phyloP scores from a whole-genome alignment of 2,797 vertebrate genomes.

The Phrynocephalus vlangalii region DNA sequence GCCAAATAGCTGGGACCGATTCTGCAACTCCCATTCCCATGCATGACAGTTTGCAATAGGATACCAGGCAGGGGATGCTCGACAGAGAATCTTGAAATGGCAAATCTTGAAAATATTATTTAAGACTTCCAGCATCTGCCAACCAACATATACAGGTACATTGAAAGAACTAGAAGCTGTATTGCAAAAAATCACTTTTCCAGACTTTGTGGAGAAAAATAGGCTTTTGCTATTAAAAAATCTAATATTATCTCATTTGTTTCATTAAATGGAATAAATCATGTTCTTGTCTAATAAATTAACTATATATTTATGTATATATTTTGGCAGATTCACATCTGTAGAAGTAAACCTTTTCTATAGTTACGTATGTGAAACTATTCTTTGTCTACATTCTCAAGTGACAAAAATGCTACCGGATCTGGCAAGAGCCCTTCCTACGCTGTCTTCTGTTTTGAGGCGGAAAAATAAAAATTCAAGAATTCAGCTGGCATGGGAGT shows the following conservation, averaged over 20 bases:
- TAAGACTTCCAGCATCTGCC: too few species aligned
- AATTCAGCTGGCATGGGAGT: constrained; percentile 65
- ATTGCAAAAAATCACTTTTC: too few species aligned
- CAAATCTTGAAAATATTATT: too few species aligned
- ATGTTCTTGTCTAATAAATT: background rate
- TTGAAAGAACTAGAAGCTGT: too few species aligned
- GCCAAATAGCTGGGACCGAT: too few species aligned
- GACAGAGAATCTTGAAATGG: too few species aligned
- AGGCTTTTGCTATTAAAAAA: background rate
- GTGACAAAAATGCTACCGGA: constrained; percentile 70
- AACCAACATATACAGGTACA: too few species aligned
- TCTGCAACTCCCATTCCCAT: too few species aligned
- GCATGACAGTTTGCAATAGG: too few species aligned
- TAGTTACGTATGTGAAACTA: constrained; percentile 71
- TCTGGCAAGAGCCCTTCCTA: constrained; percentile 68
- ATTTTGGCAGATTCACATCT: constrained; percentile 67
- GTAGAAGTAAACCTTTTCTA: constrained; percentile 73
- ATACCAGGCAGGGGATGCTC: too few species aligned
- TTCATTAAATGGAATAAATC: background rate
- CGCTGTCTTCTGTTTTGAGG: constrained; percentile 70
- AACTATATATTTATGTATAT: constrained; percentile 18
- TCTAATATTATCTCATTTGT: background rate
- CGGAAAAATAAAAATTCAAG: constrained; percentile 65
- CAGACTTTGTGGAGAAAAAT: background rate
- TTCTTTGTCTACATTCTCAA: constrained; percentile 62